Conservation (phyloP, 2,797 vertebrate genomes). For the Rhadinocentrus ornatus region DNA sequence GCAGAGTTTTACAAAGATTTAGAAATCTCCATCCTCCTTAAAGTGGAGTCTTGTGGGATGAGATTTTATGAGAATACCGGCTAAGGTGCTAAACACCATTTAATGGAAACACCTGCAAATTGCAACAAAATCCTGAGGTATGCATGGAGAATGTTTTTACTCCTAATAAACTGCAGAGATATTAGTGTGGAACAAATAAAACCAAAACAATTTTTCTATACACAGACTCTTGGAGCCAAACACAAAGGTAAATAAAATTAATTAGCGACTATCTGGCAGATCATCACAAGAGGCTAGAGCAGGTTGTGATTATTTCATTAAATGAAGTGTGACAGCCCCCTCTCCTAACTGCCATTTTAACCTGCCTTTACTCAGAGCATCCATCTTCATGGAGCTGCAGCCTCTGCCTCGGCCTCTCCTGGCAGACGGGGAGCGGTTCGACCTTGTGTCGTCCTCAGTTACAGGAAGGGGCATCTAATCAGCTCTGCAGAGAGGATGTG, state of each 20-base stretch:
- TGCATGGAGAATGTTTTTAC: neutral
- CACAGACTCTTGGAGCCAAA: neutral
- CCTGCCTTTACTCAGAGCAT: conserved; percentile 35
- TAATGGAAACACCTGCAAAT: no score
- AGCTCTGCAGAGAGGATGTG: conserved; percentile 51
- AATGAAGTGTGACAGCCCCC: neutral
- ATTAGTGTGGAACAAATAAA: neutral
- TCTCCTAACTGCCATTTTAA: conserved; percentile 1
- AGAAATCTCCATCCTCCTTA: no score
- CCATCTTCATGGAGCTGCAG: conserved; percentile 53
- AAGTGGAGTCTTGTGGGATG: no score
- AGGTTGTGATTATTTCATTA: conserved; percentile 35
- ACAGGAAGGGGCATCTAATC: conserved; percentile 56
- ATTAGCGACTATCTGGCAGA: conserved; percentile 9
- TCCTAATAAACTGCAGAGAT: neutral
- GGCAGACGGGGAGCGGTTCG: conserved; percentile 51
- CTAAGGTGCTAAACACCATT: no score
- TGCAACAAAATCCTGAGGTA: neutral
- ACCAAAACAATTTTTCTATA: neutral
- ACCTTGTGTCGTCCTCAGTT: conserved; percentile 67
- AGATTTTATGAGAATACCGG: no score
- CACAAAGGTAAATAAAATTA: neutral
- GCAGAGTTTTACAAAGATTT: no score
- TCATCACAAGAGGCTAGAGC: neutral
- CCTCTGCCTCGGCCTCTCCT: conserved; percentile 42